Conservation (phyloP, 1,140 invertebrate genomes). For the Aphis craccivora region DNA sequence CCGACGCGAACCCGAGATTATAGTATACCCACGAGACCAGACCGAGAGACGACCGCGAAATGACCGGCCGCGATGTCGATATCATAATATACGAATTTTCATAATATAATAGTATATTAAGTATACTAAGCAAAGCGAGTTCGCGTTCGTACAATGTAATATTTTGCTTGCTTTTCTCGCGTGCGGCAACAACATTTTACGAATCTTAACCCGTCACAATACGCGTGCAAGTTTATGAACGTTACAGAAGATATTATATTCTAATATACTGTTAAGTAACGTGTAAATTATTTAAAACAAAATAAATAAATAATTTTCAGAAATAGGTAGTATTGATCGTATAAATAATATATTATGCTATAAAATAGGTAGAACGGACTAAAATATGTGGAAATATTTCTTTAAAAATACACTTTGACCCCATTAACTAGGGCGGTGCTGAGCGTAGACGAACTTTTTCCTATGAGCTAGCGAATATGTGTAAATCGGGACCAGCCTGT, state of each 20-base stretch:
- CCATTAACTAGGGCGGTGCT: too few species aligned
- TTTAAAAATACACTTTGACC: background rate
- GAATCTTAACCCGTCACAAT: background rate
- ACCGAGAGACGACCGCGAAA: background rate
- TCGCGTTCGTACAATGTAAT: background rate
- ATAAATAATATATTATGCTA: background rate
- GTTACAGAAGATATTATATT: too few species aligned
- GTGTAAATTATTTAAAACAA: too few species aligned
- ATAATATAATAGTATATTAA: background rate
- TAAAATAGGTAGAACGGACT: background rate
- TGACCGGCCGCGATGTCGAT: background rate
- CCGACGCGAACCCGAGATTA: background rate
- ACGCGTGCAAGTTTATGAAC: too few species aligned
- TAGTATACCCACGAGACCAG: background rate
- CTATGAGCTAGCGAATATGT: background rate
- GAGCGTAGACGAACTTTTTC: background rate
- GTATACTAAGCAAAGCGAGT: background rate
- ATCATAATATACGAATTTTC: background rate
- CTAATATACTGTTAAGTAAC: too few species aligned
- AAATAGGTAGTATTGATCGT: too few species aligned
- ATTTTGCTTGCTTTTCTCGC: background rate
- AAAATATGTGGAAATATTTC: background rate
- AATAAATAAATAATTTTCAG: too few species aligned
- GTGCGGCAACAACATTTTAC: background rate
- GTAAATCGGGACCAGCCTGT: background rate